Evolutionary conservation across 2,113 vertebrate species (phyloP).

Genomic region (Lathamus discolor): DNA sequence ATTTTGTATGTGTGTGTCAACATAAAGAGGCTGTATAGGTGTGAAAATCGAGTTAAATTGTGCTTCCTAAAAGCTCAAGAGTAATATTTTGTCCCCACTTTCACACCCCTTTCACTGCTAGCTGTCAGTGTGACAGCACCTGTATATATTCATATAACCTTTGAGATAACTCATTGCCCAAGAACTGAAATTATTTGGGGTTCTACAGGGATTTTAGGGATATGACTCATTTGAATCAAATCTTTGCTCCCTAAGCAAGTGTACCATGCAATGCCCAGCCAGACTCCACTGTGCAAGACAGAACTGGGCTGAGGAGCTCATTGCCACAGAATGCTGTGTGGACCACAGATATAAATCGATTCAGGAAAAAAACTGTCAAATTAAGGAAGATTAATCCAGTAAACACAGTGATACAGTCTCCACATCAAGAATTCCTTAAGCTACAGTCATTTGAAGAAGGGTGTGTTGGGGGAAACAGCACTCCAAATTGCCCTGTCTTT

Average conservation of each 20-base stretch:
- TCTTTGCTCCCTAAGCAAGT: neutral
- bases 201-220: neutral
- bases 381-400: neutral
- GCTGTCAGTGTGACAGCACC: neutral
- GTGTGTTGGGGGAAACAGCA: neutral
- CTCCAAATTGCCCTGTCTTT: neutral
- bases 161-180: neutral
- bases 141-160: neutral
- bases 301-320: neutral
- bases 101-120: neutral
- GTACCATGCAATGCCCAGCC: fast-evolving
- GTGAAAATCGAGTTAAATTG: neutral
- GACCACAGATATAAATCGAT: neutral
- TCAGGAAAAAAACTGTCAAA: neutral
- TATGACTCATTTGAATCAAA: neutral
- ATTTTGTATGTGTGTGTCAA: neutral
- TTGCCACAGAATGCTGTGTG: neutral
- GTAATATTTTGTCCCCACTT: neutral
- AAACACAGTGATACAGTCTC: neutral
- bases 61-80: neutral
- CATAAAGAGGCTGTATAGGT: neutral
- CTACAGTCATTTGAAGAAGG: neutral
- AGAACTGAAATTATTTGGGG: neutral
- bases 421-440: neutral
- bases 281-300: fast-evolving